Percentiles rank a stretch among this genome's conserved stretches.
phyloP scores from a whole-genome alignment of 2,888 invertebrate species.

The Himalopsyche kuldschensis region DNA sequence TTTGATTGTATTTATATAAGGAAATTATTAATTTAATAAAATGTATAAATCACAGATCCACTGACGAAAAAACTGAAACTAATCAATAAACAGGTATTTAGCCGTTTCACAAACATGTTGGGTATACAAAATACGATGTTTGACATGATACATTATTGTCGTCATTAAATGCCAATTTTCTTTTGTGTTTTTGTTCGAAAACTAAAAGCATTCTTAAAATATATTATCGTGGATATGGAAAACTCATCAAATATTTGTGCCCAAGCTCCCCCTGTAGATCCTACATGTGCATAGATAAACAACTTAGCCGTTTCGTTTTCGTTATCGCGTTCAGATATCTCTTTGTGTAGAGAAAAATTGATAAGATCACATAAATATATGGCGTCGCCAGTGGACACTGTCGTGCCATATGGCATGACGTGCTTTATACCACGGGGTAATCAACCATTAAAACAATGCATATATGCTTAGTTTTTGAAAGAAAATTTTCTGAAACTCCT shows the following conservation, averaged over 20 bases:
- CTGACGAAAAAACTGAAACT: no score
- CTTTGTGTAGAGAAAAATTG: slow-evolving; percentile 38
- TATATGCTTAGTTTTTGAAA: background rate
- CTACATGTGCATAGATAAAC: slow-evolving; percentile 36
- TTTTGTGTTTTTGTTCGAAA: background rate
- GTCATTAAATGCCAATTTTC: background rate
- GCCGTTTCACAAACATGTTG: no score
- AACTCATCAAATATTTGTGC: background rate
- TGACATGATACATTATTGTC: background rate
- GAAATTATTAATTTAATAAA: no score
- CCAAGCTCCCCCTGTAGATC: background rate
- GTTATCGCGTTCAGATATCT: slow-evolving; percentile 38
- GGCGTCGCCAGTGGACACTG: slow-evolving; percentile 26
- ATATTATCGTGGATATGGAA: background rate
- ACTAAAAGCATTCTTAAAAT: background rate
- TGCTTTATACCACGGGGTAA: slow-evolving; percentile 20
- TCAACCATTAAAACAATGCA: background rate
- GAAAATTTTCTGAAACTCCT: background rate
- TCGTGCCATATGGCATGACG: slow-evolving; percentile 36
- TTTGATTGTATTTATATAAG: no score
- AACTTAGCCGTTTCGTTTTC: slow-evolving; percentile 39
- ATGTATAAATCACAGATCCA: no score
- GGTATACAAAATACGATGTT: no score
- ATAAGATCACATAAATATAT: slow-evolving; percentile 40
- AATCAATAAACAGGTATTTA: no score